phyloP scores from a whole-genome alignment of 2,113 vertebrate species.

The Dipodomys ordii region DNA sequence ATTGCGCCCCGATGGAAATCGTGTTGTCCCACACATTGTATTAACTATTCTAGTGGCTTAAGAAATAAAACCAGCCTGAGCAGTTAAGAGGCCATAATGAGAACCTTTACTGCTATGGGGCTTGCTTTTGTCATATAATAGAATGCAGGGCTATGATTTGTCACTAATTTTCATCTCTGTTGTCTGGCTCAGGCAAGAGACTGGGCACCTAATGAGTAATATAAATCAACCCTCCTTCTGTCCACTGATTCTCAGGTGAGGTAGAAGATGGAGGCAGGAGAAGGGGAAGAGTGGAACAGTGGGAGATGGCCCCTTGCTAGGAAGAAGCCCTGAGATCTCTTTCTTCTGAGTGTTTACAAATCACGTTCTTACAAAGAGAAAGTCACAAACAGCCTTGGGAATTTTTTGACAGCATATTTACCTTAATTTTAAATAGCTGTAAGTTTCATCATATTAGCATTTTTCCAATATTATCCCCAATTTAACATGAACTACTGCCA shows the following conservation, averaged over 20 bases:
- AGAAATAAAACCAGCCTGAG: slow-evolving; percentile 69
- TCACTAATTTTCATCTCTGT: slow-evolving; percentile 48
- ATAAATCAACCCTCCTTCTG: slow-evolving; percentile 31
- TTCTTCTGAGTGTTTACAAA: slow-evolving; percentile 7
- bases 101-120: slow-evolving; percentile 26
- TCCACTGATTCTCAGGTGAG: not conserved
- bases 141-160: slow-evolving; percentile 42
- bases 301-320: not conserved
- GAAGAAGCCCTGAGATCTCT: not conserved
- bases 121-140: slow-evolving; percentile 53
- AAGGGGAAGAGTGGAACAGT: not conserved
- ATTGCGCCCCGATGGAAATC: slow-evolving; percentile 71
- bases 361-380: not conserved
- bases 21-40: slow-evolving; percentile 71
- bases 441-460: not conserved
- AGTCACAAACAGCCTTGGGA: not conserved
- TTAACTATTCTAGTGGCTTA: slow-evolving; percentile 75
- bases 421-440: not conserved
- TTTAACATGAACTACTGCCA: not conserved
- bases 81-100: slow-evolving; percentile 57
- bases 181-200: slow-evolving; percentile 37
- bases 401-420: slow-evolving; percentile 30
- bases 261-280: not conserved
- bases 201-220: not conserved
- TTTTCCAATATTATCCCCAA: not conserved